Evolutionary conservation across 2,888 invertebrate genomes (phyloP), one percentile per base, ranked within the genome.

Genomic region (Urechis unicinctus): DNA sequence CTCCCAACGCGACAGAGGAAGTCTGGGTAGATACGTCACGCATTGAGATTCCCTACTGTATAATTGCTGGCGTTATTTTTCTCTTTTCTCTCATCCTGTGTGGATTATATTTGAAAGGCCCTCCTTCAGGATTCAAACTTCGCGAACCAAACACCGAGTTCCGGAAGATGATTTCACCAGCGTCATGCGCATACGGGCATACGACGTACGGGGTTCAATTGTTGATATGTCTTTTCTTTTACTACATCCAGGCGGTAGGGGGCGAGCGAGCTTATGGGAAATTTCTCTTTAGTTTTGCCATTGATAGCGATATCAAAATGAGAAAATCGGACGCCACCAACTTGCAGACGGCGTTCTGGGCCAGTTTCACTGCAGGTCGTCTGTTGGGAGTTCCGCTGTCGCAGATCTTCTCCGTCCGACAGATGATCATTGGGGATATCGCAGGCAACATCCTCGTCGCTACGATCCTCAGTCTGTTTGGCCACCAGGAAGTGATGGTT

Each of bases 261-360:
- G 67, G 67, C 2, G 68, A 68, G 41, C 52, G 68, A n/a, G 62
- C 67, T 5, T 60, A 60, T 25, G 64, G 66, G 2, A 68, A 66
- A 50, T 70, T 69, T 50, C 61, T 70, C 6, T 62, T 66, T 24
- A 62, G 66, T 22, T 68, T 53, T 53, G 61, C 68, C 21, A 64
- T 65, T 13, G 68, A 69, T 24, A 61, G 66, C 28, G 60, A 63
- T n/a, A 53, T 62, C 31, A 55, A 60, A 1, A 61, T 70, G 41
- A 58, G 57, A 22, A 64, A 61, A 3, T 62, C 58, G 22, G 60
- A 61, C 1, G 68, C 67, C 1, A 61, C 68, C 3, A 59, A 57
- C 22, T 55, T 70, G 25, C 66, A 68, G 52, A 65, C 68, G 13
- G 56, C 57, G 1, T 70, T 65, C 51, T 69, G 69, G 68, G 62